These are phyloP conservation scores for Octodon degus DNA, from an alignment of 2,113 vertebrate genomes.

Conservation along the genomic window DNA sequence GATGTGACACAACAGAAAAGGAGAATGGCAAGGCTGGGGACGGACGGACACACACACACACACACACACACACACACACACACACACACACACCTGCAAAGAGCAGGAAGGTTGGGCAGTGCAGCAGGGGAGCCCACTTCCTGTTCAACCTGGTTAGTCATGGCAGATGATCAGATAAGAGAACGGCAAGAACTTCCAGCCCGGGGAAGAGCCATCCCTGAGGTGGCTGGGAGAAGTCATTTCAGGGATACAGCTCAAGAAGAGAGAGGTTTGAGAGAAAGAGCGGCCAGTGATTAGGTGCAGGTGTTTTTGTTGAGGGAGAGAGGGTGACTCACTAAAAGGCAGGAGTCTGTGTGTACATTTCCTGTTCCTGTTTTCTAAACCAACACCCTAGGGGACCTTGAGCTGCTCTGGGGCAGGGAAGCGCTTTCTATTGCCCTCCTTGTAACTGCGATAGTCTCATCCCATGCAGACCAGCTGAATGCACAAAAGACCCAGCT, in stretches of 20 bases:
- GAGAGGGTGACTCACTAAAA: not conserved
- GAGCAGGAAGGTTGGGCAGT: not conserved
- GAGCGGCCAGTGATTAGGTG: not conserved
- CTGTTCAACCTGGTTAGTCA: not conserved
- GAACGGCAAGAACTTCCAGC: not conserved
- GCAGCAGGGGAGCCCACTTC: not conserved
- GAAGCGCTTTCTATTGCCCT: not conserved
- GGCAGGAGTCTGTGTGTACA: not conserved
- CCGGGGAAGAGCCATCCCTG: not conserved
- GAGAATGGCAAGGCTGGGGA: not conserved
- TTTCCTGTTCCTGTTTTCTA: conserved; percentile 65
- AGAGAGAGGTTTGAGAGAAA: not conserved
- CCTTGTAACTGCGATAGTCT: not conserved
- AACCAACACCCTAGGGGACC: not conserved
- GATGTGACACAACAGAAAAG: not conserved
- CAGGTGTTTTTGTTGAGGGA: not conserved
- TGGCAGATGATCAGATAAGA: not conserved
- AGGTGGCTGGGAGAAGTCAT: not conserved
- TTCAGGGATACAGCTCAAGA: not conserved
- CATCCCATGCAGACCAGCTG: not conserved
- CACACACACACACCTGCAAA: not conserved
- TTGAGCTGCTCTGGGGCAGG: not conserved
- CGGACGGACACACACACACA: not conserved
- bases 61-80: not conserved
- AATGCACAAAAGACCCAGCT: not conserved